A percentile compares a stretch with the other conserved stretches of the same genome.
phyloP scores from a whole-genome alignment of 2,797 vertebrate genomes.

The Cirrhinus mrigala region DNA sequence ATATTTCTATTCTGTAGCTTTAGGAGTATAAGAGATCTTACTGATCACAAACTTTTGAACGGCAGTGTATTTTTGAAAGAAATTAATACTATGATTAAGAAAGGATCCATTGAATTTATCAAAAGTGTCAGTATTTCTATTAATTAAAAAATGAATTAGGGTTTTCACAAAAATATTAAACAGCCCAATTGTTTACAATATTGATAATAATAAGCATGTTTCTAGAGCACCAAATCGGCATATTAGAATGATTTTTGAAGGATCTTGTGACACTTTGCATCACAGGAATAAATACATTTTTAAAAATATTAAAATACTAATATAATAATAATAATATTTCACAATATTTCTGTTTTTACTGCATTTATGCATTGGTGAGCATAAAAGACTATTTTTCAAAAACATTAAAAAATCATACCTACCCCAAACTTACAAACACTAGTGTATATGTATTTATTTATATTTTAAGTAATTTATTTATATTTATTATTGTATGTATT shows the following conservation, averaged over 20 bases:
- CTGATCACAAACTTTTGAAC: no score
- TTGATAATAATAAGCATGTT: background rate
- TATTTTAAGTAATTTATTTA: background rate
- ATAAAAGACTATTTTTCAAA: background rate
- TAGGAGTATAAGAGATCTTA: no score
- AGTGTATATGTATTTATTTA: background rate
- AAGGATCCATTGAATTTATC: background rate
- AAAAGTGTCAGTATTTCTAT: background rate
- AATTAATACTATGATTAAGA: background rate
- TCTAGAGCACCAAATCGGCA: background rate
- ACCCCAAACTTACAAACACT: background rate
- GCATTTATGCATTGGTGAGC: background rate
- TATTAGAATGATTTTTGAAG: background rate
- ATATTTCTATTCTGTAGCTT: no score
- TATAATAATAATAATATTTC: background rate
- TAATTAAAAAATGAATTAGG: background rate
- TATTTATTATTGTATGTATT: conserved; percentile 1
- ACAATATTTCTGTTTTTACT: background rate
- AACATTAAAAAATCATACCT: background rate
- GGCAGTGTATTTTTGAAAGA: background rate
- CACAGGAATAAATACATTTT: background rate
- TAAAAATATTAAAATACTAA: background rate
- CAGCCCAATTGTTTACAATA: background rate
- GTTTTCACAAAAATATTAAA: background rate
- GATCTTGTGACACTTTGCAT: background rate